Conservation (phyloP, 2,888 invertebrate genomes). For the Sarcophaga caerulescens region DNA sequence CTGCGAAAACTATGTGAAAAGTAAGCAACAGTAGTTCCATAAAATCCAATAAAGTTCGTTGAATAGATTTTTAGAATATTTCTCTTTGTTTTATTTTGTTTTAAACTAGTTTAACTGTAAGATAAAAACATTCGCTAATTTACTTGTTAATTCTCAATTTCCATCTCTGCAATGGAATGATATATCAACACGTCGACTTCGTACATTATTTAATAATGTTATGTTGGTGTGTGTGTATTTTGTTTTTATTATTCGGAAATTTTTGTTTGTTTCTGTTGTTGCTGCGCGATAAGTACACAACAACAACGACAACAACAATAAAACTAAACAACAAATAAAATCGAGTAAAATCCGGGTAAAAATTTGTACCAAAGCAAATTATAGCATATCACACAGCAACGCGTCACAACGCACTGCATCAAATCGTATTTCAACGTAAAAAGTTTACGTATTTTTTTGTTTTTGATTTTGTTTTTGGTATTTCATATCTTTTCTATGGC, state of each 20-base stretch:
- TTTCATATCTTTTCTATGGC: slow-evolving; percentile 27
- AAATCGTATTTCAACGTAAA: background rate
- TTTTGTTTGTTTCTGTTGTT: background rate
- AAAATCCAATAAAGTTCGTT: too few species aligned
- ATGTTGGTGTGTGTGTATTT: background rate
- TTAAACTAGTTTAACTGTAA: too few species aligned
- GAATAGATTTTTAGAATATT: too few species aligned
- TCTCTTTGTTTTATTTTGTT: too few species aligned
- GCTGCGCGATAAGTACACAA: slow-evolving; percentile 23
- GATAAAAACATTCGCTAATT: too few species aligned
- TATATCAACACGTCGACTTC: background rate
- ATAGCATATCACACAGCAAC: slow-evolving; percentile 33
- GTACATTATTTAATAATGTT: background rate
- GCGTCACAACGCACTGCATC: slow-evolving; percentile 3
- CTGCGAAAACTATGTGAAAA: too few species aligned
- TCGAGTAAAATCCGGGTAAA: slow-evolving; percentile 20
- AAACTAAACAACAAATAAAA: background rate
- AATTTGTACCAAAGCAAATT: slow-evolving; percentile 54
- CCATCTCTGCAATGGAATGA: too few species aligned
- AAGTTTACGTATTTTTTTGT: too few species aligned
- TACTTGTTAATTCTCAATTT: too few species aligned
- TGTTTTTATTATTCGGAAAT: background rate
- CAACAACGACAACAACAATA: slow-evolving; percentile 12
- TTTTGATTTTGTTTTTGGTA: background rate
- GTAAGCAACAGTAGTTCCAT: too few species aligned